These are phyloP conservation scores for Nephrotoma appendiculata DNA, from an alignment of 2,888 invertebrate species.

Conservation along the genomic window DNA sequence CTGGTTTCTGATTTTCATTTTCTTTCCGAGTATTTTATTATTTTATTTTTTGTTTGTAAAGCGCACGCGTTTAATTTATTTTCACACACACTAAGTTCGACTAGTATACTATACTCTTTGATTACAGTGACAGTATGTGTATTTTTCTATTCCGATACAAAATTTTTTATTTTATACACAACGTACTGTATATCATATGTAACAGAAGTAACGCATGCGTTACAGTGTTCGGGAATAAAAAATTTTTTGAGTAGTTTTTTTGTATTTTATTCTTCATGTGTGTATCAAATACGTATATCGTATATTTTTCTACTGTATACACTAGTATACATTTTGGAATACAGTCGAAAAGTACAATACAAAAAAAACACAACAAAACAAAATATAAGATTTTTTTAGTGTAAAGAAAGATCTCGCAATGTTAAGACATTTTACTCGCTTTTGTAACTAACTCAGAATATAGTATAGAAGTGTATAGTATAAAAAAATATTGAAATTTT, in stretches of 20 bases:
- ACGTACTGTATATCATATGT: neutral
- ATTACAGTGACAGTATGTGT: neutral
- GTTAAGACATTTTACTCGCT: constrained; percentile 21
- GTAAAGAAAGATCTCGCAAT: constrained; percentile 32
- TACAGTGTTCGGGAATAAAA: neutral
- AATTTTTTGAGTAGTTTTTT: neutral
- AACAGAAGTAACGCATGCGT: constrained; percentile 5
- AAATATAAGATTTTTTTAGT: constrained; percentile 23
- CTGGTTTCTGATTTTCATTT: neutral
- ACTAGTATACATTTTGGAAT: neutral
- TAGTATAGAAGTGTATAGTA: neutral
- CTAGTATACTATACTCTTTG: neutral
- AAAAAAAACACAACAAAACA: constrained; percentile 13
- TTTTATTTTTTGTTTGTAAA: neutral
- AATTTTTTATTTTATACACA: neutral
- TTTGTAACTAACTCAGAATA: neutral
- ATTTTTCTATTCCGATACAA: neutral
- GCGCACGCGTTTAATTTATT: constrained; percentile 4
- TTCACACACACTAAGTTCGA: neutral
- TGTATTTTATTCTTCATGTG: neutral
- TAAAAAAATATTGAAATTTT: neutral
- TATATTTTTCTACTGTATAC: neutral
- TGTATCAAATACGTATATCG: constrained; percentile 10
- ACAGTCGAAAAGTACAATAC: constrained; percentile 3
- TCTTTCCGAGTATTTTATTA: neutral